Evolutionary conservation across 2,113 vertebrate species (phyloP).

Genomic region (Psammodynastes pulverulentus): DNA sequence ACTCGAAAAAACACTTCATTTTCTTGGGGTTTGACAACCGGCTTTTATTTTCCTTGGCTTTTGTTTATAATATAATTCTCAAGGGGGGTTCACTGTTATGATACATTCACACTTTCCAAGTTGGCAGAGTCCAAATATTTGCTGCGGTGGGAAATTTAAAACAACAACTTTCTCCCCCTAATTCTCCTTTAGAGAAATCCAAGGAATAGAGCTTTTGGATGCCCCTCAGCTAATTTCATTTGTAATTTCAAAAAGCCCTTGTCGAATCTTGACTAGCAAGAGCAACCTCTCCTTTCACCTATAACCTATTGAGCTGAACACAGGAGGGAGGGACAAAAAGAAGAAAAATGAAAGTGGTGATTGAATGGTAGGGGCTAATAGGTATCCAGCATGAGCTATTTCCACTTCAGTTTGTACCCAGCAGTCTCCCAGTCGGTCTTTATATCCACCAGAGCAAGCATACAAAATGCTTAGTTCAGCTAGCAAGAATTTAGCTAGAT

Average conservation of each 20-base stretch:
- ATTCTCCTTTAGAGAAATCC: constrained; percentile 13
- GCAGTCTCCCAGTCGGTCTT: not conserved
- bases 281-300: not conserved
- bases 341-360: not conserved
- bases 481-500: not conserved
- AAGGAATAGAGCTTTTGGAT: not conserved
- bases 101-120: not conserved
- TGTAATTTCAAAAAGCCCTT: not conserved
- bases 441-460: not conserved
- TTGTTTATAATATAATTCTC: constrained; percentile 26
- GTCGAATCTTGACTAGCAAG: not conserved
- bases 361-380: not conserved
- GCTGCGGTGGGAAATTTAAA: constrained; percentile 1
- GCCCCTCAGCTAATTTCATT: not conserved
- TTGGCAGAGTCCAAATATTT: constrained; percentile 27
- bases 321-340: not conserved
- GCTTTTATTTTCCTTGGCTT: not conserved
- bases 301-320: not conserved
- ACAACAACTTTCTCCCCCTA: not conserved
- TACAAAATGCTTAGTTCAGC: not conserved
- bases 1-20: constrained; percentile 25
- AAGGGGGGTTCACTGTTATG: constrained; percentile 15
- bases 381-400: not conserved
- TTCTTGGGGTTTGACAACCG: not conserved
- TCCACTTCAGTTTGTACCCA: not conserved